A percentile compares a stretch with the other conserved stretches of the same genome.
Evolutionary conservation across 2,113 vertebrate species (phyloP).

Genomic region (Solea solea): DNA sequence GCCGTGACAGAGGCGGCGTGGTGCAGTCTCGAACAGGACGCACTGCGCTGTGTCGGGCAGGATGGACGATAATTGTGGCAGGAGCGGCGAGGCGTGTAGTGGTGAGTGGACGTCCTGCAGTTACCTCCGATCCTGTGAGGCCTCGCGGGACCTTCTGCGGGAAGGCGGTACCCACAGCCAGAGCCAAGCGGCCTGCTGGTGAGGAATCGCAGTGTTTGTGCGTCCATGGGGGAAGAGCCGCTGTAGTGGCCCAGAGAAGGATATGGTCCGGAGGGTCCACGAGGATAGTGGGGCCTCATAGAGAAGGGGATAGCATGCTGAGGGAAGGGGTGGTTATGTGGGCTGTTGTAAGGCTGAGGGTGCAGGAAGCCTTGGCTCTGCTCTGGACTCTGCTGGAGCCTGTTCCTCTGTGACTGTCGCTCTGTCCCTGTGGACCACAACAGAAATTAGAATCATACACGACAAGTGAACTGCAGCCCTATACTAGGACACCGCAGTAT

Average conservation of each 20-base stretch:
- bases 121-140: slow-evolving; percentile 73
- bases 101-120: slow-evolving; percentile 69
- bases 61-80: slow-evolving; percentile 77
- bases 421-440: slow-evolving; percentile 69
- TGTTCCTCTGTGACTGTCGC: slow-evolving; percentile 74
- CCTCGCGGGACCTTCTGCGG: slow-evolving; percentile 67
- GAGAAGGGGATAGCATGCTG: slow-evolving; percentile 81
- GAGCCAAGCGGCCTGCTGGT: slow-evolving; percentile 77
- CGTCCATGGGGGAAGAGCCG: slow-evolving; percentile 82
- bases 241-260: slow-evolving; percentile 83
- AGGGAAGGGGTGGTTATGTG: slow-evolving; percentile 84
- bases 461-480: not conserved
- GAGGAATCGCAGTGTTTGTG: slow-evolving; percentile 82
- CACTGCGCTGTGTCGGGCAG: slow-evolving; percentile 73
- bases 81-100: slow-evolving; percentile 75
- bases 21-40: slow-evolving; percentile 76
- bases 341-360: slow-evolving; percentile 85
- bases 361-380: slow-evolving; percentile 88
- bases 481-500: too few species aligned
- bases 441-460: slow-evolving; percentile 10
- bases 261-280: slow-evolving; percentile 77
- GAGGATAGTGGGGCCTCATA: slow-evolving; percentile 81
- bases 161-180: slow-evolving; percentile 75
- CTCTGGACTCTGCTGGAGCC: slow-evolving; percentile 74
- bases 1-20: slow-evolving; percentile 59